Evolutionary conservation across 1,140 invertebrate genomes (phyloP).

Genomic region (Gryon sp.): DNA sequence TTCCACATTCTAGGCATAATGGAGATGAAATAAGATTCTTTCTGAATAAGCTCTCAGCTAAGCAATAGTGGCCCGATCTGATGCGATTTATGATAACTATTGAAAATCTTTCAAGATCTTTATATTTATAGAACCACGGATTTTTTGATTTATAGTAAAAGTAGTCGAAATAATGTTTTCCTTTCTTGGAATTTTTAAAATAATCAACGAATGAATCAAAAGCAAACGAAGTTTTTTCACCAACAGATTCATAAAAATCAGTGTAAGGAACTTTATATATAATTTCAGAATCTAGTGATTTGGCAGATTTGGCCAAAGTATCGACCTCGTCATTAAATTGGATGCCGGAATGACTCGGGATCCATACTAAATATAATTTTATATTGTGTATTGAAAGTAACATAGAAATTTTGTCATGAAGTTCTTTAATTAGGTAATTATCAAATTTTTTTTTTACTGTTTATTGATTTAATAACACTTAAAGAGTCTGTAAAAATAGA

Average conservation of each 20-base stretch:
- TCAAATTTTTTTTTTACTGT: conserved; percentile 3
- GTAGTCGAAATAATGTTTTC: background rate
- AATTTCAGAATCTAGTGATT: background rate
- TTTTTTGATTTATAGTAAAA: background rate
- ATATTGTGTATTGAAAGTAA: too few species aligned
- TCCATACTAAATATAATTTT: background rate
- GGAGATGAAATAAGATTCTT: too few species aligned
- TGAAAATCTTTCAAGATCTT: background rate
- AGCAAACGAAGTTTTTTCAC: background rate
- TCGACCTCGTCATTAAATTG: background rate
- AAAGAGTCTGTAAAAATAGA: conserved; percentile 6
- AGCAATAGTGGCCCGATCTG: too few species aligned
- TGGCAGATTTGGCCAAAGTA: background rate
- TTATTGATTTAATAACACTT: background rate
- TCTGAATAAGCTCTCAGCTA: too few species aligned
- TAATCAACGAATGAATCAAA: background rate
- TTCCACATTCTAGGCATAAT: too few species aligned
- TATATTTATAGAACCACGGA: background rate
- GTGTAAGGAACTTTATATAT: background rate
- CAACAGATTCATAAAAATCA: background rate
- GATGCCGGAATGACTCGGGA: background rate
- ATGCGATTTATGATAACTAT: background rate
- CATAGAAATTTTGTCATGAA: background rate
- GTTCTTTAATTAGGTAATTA: background rate
- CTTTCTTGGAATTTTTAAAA: background rate